Conservation (phyloP, 2,888 invertebrate genomes). For the Ophion slaviceki region DNA sequence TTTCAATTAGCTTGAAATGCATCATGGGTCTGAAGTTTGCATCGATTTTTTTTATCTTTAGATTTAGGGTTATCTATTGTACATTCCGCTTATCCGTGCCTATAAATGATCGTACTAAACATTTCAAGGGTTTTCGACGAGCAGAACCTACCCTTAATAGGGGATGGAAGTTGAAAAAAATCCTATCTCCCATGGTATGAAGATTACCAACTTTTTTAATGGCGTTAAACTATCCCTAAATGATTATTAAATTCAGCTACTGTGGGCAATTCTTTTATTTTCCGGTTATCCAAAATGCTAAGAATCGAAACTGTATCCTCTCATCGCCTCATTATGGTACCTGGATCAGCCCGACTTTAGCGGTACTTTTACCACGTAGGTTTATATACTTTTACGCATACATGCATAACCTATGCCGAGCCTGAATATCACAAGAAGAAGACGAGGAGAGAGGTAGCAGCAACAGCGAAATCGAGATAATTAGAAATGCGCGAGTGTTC, state of each 20-base stretch:
- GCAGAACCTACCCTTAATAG: too few relatives aligned
- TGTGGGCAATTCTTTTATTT: not conserved
- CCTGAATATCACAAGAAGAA: conserved; percentile 11
- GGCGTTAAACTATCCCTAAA: too few relatives aligned
- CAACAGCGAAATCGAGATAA: conserved; percentile 63
- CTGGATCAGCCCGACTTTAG: conserved; percentile 1
- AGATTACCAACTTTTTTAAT: too few relatives aligned
- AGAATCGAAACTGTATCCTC: not conserved
- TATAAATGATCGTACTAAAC: too few relatives aligned
- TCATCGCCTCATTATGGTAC: not conserved
- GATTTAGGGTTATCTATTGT: too few relatives aligned
- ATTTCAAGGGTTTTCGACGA: too few relatives aligned
- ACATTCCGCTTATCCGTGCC: too few relatives aligned
- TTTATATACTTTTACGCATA: conserved; percentile 3
- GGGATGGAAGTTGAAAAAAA: too few relatives aligned
- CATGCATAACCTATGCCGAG: conserved; percentile 7
- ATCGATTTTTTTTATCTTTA: too few relatives aligned
- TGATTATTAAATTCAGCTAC: not conserved
- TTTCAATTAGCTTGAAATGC: not conserved
- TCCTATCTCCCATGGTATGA: too few relatives aligned
- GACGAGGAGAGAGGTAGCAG: conserved; percentile 30
- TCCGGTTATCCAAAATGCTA: not conserved
- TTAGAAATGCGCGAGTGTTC: conserved; percentile 67
- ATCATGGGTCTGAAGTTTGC: not conserved
- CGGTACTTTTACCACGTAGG: not conserved